phyloP scores from a whole-genome alignment of 1,140 invertebrate genomes.

The Pogonomyrmex californicus region DNA sequence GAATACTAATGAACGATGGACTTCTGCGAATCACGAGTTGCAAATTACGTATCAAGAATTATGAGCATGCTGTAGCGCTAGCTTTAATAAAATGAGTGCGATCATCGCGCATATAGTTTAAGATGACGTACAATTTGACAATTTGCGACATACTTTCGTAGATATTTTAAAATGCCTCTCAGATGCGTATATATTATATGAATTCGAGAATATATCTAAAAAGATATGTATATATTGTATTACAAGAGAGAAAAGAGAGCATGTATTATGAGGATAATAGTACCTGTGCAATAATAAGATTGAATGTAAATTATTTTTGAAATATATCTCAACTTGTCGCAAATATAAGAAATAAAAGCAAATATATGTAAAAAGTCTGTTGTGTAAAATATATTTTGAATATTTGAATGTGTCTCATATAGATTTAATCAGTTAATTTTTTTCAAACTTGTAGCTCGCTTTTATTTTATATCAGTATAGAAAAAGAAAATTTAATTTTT shows the following conservation, averaged over 20 bases:
- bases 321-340: conserved; percentile 21
- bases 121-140: not conserved
- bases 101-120: too few relatives aligned
- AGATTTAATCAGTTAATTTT: not conserved
- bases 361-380: not conserved
- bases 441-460: not conserved
- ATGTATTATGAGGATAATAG: conserved; percentile 38
- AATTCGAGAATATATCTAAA: conserved; percentile 1
- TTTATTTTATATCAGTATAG: not conserved
- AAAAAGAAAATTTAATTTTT: conserved; percentile 3
- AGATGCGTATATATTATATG: conserved; percentile 28
- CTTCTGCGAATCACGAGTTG: too few relatives aligned
- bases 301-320: conserved; percentile 48
- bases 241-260: conserved; percentile 20
- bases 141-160: not conserved
- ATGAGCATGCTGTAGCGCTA: too few relatives aligned
- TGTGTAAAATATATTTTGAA: not conserved
- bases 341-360: not conserved
- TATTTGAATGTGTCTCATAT: not conserved
- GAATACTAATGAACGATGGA: too few relatives aligned
- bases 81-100: not conserved
- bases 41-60: too few relatives aligned
- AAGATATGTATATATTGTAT: conserved; percentile 36
- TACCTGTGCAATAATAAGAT: conserved; percentile 60
- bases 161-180: not conserved